Conservation (phyloP, 2,888 invertebrate species). For the Megastigmus dorsalis region DNA sequence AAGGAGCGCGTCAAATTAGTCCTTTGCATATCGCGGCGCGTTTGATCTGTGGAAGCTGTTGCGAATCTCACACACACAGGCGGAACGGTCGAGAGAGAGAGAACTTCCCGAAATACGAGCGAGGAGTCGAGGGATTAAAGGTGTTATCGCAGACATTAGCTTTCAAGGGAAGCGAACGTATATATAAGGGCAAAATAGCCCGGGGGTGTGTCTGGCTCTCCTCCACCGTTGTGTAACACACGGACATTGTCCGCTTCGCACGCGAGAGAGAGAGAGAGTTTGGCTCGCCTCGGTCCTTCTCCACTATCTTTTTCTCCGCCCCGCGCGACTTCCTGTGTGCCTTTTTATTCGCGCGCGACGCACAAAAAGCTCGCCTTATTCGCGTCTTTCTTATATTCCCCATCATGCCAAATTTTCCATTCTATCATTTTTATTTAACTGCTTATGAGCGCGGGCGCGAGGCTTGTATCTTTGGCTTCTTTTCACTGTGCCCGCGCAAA, state of each 20-base stretch:
- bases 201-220: no score
- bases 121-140: constrained; percentile 21
- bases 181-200: no score
- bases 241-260: constrained; percentile 73
- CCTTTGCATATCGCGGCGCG: not conserved
- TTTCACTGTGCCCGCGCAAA: no score
- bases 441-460: no score
- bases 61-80: not conserved
- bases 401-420: constrained; percentile 37
- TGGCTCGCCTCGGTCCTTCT: constrained; percentile 43
- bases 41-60: constrained; percentile 13
- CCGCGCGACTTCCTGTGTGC: constrained; percentile 37
- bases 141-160: constrained; percentile 72
- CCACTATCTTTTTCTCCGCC: constrained; percentile 49
- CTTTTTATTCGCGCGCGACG: not conserved
- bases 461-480: not conserved
- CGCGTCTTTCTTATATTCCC: constrained; percentile 2
- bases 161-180: constrained; percentile 69
- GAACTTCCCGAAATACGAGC: not conserved
- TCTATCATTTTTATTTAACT: constrained; percentile 45
- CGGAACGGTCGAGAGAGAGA: not conserved
- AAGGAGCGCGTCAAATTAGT: constrained; percentile 23
- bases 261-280: no score
- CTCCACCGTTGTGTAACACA: constrained; percentile 72
- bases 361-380: not conserved